Conservation (phyloP, 2,797 vertebrate species). For the Vultur gryphus region DNA sequence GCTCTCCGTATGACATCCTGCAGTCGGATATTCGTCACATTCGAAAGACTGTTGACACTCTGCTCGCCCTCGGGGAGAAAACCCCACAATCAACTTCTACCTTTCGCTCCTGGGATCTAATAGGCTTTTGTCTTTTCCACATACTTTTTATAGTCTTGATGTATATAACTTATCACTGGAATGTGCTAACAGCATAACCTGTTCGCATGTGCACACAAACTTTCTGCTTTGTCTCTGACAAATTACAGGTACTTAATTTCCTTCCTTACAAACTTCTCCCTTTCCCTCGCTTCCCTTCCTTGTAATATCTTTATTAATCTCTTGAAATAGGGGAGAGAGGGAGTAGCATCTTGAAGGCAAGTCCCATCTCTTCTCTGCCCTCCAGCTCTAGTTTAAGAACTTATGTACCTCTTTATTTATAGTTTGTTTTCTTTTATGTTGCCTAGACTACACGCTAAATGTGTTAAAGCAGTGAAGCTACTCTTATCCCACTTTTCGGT, state of each 20-base stretch:
- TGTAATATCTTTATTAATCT: conserved; percentile 57
- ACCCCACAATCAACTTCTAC: conserved; percentile 83
- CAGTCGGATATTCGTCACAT: conserved; percentile 88
- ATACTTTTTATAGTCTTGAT: conserved; percentile 89
- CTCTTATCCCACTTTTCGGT: not conserved
- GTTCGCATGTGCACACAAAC: conserved; percentile 57
- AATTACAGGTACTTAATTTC: conserved; percentile 64
- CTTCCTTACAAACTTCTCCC: conserved; percentile 50
- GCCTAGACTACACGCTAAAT: not conserved
- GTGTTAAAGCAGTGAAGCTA: not conserved
- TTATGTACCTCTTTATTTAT: not conserved
- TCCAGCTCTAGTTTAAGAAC: conserved; percentile 2
- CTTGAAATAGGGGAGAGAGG: conserved; percentile 8
- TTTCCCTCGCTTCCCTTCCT: conserved; percentile 34
- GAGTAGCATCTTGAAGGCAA: conserved; percentile 8
- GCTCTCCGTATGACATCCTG: conserved; percentile 93
- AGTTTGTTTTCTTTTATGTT: conserved; percentile 10
- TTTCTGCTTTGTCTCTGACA: conserved; percentile 69
- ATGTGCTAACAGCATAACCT: conserved; percentile 83
- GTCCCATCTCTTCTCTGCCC: not conserved
- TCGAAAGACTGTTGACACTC: conserved; percentile 81
- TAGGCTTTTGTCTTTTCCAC: conserved; percentile 92
- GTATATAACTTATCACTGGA: conserved; percentile 91
- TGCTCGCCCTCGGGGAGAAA: conserved; percentile 85
- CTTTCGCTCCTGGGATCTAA: conserved; percentile 90